phyloP scores from a whole-genome alignment of 2,113 vertebrate genomes.

The Pyxicephalus adspersus region DNA sequence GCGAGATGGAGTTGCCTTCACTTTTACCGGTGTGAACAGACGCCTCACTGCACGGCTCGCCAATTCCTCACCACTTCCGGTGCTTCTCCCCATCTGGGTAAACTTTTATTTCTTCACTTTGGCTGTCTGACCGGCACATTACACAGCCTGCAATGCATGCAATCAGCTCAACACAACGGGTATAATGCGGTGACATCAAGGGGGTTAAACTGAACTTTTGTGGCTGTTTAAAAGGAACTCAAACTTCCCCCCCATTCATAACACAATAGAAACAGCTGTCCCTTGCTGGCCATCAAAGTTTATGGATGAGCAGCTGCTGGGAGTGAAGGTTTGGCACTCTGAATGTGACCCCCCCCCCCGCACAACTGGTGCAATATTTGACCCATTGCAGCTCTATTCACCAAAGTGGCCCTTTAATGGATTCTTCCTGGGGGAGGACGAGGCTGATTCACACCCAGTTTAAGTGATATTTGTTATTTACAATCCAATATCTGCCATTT shows the following conservation, averaged over 20 bases:
- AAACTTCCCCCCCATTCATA: not conserved
- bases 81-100: not conserved
- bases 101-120: too few species aligned
- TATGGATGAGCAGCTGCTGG: not conserved
- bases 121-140: too few species aligned
- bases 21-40: not conserved
- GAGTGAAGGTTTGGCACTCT: not conserved
- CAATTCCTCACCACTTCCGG: not conserved
- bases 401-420: too few species aligned
- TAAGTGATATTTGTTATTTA: too few species aligned
- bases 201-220: not conserved
- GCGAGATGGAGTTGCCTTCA: constrained; percentile 2
- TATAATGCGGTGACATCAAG: not conserved
- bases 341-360: not conserved
- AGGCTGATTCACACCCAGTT: too few species aligned
- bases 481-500: too few species aligned
- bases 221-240: not conserved
- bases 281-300: not conserved
- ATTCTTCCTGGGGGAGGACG: too few species aligned
- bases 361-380: not conserved
- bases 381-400: too few species aligned
- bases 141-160: too few species aligned
- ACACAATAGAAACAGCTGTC: not conserved
- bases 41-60: not conserved
- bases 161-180: not conserved